Evolutionary conservation across 2,113 vertebrate species (phyloP), one percentile per base, ranked within the genome.

Genomic region (Trochalopteron elliotii): DNA sequence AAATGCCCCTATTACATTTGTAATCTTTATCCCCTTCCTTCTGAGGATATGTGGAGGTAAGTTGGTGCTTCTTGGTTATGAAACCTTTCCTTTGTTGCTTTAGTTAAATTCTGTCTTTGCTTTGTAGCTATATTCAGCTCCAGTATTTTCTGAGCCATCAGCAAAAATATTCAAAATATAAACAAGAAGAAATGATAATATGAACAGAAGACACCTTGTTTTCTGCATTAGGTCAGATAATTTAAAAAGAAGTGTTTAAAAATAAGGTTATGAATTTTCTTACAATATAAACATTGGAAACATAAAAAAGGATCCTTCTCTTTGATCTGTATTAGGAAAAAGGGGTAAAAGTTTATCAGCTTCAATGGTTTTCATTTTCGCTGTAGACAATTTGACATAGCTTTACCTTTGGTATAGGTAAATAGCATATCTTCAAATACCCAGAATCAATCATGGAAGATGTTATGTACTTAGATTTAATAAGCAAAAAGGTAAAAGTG

Each of bases 271-370:
- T 83, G 89, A 87, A 94, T 97, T 53, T 83, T 92, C 28, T 90
- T 91, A 56, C 87, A 78, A 84, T 91, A 87, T 14, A 80, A 84
- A 23, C 84, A 94, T 42, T 87, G 45, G n/a, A 93, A 96, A 96
- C 71, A 94, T 89, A 84, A 96, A 96, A 97, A 90, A 12, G 5
- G 91, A 59, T 93, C 53, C 52, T 97, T 96, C 71, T 40, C 65
- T 98, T 98, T 97, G 93, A 97, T 96, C 83, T 91, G 61, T n/a
- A 76, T 81, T 94, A 93, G 67, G 27, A 78, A 94, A 89, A 97
- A 67, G 2, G 13, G 5, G 50, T 77, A 94, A 90, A 49, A 7
- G 5, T 96, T 97, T 96, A 93, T 94, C 70, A 92, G 39, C 24
- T 93, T 95, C 70, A 90, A 33, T 86, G 84, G 28, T 59, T 96